Conservation (phyloP, 2,797 vertebrate genomes). For the Notoglanidium macrostoma region DNA sequence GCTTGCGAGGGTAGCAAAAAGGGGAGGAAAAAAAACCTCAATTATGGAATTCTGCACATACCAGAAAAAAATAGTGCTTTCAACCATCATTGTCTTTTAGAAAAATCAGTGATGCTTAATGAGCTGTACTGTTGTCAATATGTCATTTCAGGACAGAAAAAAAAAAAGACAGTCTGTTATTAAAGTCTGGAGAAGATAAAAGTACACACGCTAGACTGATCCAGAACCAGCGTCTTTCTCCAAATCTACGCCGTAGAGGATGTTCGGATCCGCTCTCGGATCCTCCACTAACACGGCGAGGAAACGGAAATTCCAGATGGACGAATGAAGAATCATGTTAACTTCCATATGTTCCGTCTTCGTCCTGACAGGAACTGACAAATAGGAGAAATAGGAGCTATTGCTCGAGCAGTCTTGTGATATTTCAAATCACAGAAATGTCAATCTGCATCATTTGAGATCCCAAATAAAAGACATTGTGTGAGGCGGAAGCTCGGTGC, state of each 20-base stretch:
- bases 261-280: conserved; percentile 10
- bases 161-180: conserved; percentile 7
- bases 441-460: not conserved
- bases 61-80: conserved; percentile 4
- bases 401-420: not conserved
- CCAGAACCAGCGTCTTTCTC: conserved; percentile 18
- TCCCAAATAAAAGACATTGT: not conserved
- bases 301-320: conserved; percentile 18
- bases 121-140: conserved; percentile 42
- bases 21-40: not conserved
- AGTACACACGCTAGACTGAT: conserved; percentile 4
- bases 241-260: not conserved
- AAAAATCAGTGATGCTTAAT: conserved; percentile 40
- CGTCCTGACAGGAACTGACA: conserved; percentile 5
- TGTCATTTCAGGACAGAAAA: not conserved
- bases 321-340: not conserved
- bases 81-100: conserved; percentile 26
- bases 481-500: not conserved
- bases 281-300: conserved; percentile 39
- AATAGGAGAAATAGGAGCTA: not conserved
- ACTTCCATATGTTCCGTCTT: conserved; percentile 23
- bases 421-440: not conserved
- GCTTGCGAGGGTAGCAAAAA: not conserved
- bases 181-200: not conserved
- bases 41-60: conserved; percentile 10